Conservation (phyloP, 53 echinoderm and acorn worm species). For the Echinometra lucunter region DNA sequence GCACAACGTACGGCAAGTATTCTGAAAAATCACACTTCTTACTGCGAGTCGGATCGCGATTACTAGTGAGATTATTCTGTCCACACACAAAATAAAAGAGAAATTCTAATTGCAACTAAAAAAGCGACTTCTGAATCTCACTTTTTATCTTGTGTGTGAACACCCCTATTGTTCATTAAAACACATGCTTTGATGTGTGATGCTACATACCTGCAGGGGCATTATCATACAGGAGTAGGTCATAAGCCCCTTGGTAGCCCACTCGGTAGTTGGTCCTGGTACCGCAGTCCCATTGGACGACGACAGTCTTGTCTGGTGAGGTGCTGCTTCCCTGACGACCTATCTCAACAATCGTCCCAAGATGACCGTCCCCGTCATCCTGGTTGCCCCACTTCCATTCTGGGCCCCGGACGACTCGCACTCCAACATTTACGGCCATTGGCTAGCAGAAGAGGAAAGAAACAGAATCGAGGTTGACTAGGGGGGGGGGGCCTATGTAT, state of each 20-base stretch:
- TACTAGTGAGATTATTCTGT: too few relatives aligned
- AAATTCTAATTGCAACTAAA: too few relatives aligned
- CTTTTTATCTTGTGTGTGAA: too few relatives aligned
- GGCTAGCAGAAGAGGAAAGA: neutral
- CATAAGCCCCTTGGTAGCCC: constrained; percentile 92
- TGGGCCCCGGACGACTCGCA: constrained; percentile 95
- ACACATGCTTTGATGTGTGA: neutral
- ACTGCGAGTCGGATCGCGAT: too few relatives aligned
- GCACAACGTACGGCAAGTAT: too few relatives aligned
- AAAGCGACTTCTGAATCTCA: too few relatives aligned
- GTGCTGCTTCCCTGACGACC: constrained; percentile 90
- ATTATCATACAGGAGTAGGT: constrained; percentile 91
- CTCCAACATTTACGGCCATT: constrained; percentile 75
- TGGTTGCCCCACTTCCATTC: constrained; percentile 98
- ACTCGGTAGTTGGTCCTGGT: constrained; percentile 95
- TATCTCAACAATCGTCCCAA: constrained; percentile 94
- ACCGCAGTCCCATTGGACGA: constrained; percentile 98
- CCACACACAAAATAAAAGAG: too few relatives aligned
- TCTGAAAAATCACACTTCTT: too few relatives aligned
- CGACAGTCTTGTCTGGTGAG: constrained; percentile 97
- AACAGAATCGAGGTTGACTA: neutral
- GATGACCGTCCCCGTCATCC: constrained; percentile 95
- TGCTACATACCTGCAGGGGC: constrained; percentile 82
- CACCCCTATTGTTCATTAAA: too few relatives aligned
- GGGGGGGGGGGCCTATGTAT: too few relatives aligned